phyloP scores from a whole-genome alignment of 2,113 vertebrate genomes.

The Tragelaphus imberbis region DNA sequence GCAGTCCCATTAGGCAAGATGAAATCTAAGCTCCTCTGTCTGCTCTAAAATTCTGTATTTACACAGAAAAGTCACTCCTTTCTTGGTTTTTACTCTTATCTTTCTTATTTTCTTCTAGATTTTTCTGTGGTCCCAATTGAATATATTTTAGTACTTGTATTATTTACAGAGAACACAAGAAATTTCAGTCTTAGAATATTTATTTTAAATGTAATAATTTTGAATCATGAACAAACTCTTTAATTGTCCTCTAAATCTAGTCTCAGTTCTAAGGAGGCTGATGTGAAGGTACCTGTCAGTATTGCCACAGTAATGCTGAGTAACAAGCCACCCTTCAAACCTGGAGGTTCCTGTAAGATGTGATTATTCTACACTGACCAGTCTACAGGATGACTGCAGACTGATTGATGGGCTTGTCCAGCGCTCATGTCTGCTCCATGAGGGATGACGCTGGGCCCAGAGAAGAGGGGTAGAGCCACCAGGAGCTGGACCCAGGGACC shows the following conservation, averaged over 20 bases:
- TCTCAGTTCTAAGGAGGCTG: fast-evolving
- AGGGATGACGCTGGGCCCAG: fast-evolving
- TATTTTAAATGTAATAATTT: fast-evolving
- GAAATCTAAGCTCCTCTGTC: not conserved
- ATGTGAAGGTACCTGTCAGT: fast-evolving
- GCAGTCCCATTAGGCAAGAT: not conserved
- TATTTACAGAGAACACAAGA: too few relatives aligned
- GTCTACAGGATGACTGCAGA: fast-evolving
- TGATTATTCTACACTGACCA: not conserved
- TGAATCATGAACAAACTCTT: not conserved
- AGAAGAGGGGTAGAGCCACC: not conserved
- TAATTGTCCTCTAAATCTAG: fast-evolving
- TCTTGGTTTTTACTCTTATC: fast-evolving
- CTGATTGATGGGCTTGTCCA: too few relatives aligned
- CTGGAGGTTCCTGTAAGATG: fast-evolving
- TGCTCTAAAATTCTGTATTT: not conserved
- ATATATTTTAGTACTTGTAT: fast-evolving
- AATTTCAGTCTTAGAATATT: fast-evolving
- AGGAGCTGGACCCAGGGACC: fast-evolving
- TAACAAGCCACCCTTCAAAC: fast-evolving
- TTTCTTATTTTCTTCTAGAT: not conserved
- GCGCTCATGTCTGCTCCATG: fast-evolving
- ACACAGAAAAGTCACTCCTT: not conserved
- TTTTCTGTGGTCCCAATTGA: not conserved
- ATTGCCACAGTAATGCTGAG: fast-evolving